Percentiles rank a stretch among this genome's conserved stretches.
These are phyloP conservation scores for Thaumatotibia leucotreta DNA, from an alignment of 1,140 invertebrate genomes.

Conservation along the genomic window DNA sequence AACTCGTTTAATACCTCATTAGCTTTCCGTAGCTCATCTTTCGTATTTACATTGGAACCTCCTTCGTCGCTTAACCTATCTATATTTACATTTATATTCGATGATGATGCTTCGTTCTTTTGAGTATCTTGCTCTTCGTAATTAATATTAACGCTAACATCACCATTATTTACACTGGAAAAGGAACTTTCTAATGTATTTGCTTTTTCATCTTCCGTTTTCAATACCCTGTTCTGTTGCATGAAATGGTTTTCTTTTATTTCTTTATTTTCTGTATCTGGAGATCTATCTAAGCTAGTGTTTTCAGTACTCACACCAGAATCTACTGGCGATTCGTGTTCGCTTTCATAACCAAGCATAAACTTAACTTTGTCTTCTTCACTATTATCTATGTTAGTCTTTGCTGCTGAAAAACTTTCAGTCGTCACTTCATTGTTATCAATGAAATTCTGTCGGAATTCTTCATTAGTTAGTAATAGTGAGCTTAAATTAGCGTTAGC, in stretches of 20 bases:
- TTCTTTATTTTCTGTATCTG: conserved; percentile 71
- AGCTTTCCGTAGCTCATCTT: conserved; percentile 25
- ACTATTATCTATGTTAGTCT: conserved; percentile 34
- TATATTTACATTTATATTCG: conserved; percentile 48
- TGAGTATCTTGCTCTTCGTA: conserved; percentile 47
- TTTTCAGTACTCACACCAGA: conserved; percentile 85
- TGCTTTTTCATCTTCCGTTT: conserved; percentile 44
- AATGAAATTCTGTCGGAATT: conserved; percentile 51
- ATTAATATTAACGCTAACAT: conserved; percentile 60
- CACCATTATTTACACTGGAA: conserved; percentile 42
- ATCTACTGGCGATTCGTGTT: conserved; percentile 78
- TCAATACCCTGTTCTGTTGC: conserved; percentile 67
- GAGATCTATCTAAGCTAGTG: conserved; percentile 80
- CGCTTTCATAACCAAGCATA: conserved; percentile 69
- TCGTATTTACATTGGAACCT: conserved; percentile 14
- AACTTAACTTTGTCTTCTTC: conserved; percentile 75
- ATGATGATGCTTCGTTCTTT: conserved; percentile 66
- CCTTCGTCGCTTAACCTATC: conserved; percentile 53
- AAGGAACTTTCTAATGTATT: conserved; percentile 60
- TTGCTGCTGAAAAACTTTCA: conserved; percentile 54
- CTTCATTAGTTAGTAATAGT: conserved; percentile 76
- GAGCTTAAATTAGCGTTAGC: conserved; percentile 83
- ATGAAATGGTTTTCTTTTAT: conserved; percentile 58
- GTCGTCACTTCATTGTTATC: conserved; percentile 36
- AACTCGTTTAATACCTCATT: conserved; percentile 55